Percentiles rank a stretch among this genome's conserved stretches.
Conservation (phyloP, 2,888 invertebrate species). For the Pteria penguin region DNA sequence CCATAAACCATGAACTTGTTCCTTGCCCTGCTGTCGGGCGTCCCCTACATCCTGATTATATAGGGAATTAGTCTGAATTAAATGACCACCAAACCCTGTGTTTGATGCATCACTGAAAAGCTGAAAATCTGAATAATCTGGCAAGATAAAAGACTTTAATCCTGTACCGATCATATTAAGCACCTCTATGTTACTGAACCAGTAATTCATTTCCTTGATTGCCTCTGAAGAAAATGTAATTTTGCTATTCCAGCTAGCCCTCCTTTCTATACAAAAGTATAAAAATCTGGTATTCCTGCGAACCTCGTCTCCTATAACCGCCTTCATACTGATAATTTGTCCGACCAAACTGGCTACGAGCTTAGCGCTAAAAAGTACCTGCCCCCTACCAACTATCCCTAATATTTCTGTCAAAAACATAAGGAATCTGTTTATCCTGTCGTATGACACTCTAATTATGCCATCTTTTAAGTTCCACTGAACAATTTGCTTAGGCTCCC, state of each 20-base stretch:
- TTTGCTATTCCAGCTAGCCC: constrained; percentile 34
- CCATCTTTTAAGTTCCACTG: background rate
- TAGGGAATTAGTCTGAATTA: background rate
- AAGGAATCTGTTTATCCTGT: too few species aligned
- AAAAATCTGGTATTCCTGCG: constrained; percentile 16
- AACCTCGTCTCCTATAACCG: constrained; percentile 15
- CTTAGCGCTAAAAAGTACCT: background rate
- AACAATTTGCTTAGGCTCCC: background rate
- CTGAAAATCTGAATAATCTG: background rate
- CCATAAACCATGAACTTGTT: background rate
- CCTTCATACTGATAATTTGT: constrained; percentile 24
- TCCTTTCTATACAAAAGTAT: constrained; percentile 21
- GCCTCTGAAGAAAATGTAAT: constrained; percentile 7
- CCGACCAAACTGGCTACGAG: constrained; percentile 14
- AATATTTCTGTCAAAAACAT: too few species aligned
- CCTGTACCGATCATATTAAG: background rate
- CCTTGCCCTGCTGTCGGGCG: background rate
- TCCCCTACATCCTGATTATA: background rate
- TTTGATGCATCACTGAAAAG: constrained; percentile 18
- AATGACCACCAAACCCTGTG: constrained; percentile 24
- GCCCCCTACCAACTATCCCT: too few species aligned
- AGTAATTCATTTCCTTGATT: constrained; percentile 7
- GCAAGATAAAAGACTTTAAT: background rate
- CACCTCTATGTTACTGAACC: background rate
- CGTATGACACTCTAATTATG: background rate